Evolutionary conservation across 2,888 invertebrate genomes (phyloP), one percentile per base, ranked within the genome.

Genomic region (Perizoma flavofasciatum): DNA sequence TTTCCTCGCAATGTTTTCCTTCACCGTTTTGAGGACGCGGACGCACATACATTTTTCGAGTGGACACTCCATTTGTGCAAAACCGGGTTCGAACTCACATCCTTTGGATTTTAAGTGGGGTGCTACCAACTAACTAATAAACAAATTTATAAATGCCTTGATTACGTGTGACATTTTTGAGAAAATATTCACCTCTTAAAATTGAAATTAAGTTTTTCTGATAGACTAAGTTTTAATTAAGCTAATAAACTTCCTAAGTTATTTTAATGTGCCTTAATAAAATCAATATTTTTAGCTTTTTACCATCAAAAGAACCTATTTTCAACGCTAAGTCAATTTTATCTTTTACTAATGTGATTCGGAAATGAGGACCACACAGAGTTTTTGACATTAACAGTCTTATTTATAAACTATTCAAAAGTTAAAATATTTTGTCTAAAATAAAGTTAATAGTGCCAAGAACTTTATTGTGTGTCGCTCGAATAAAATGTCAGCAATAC

Each of bases 341-440:
- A 34, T 53, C 33, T 53, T 49, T 61, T 59, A 44, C 52, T 10
- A 44, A 57, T 43, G 46, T 50, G 40, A 43, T 45, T 48, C 49
- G 5, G n/a, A 49, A 53, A 46, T 37, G 37, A 22, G 49, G 61
- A 61, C 61, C 61, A 56, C 61, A 61, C 61, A 56, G 32, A 52
- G 6, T 37, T 40, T 44, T 6, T 3, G 6, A 11, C 11, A 7
- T 6, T 32, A 3, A 22, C 22, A 1, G 22, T 22, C 22, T 22
- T 22, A 22, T 22, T 22, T 22, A 22, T 22, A 22, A 22, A 22
- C 22, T 2, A 22, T 22, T 22, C 22, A 22, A 22, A 22, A 22
- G 1, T 22, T 22, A 22, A 22, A 22, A 22, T 22, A 22, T 22
- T 22, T 22, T 22, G 22, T 22, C 22, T 22, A 2, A 22, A 22